phyloP scores from a whole-genome alignment of 2,797 vertebrate species.

The Lophotriccus pileatus region DNA sequence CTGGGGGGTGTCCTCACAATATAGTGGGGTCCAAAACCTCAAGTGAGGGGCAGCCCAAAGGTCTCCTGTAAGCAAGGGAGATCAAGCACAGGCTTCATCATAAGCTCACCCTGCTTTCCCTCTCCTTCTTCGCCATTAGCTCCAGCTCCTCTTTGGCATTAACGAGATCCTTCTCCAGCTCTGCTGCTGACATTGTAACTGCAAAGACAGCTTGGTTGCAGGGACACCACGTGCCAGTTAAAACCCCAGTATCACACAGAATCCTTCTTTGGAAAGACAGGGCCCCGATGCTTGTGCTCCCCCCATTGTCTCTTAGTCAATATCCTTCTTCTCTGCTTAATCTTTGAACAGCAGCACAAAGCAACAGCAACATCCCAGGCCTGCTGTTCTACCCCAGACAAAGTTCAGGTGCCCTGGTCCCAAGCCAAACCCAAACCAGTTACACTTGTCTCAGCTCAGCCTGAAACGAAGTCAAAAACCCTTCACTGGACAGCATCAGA shows the following conservation, averaged over 20 bases:
- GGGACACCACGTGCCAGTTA: rapidly evolving
- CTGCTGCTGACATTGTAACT: slow-evolving; percentile 51
- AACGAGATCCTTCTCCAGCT: slow-evolving; percentile 78
- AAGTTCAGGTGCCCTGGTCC: not conserved
- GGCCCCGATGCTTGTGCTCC: not conserved
- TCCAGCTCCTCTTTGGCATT: slow-evolving; percentile 83
- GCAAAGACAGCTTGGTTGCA: slow-evolving; percentile 29
- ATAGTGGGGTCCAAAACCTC: not conserved
- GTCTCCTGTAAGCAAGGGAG: not conserved
- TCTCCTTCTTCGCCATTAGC: slow-evolving; percentile 82
- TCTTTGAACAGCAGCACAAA: not conserved
- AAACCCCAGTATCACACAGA: not conserved
- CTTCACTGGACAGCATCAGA: not conserved
- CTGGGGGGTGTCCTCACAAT: not conserved
- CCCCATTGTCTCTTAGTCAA: not conserved
- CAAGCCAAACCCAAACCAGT: not conserved
- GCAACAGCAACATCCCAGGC: not conserved
- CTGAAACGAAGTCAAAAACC: not conserved
- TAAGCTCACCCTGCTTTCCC: slow-evolving; percentile 82
- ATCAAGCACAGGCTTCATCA: not conserved
- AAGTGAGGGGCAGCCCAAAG: not conserved
- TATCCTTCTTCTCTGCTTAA: not conserved
- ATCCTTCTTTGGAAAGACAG: not conserved
- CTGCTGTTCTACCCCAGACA: not conserved
- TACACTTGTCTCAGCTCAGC: not conserved